phyloP scores from a whole-genome alignment of 1,140 invertebrate genomes.

The Pinna nobilis region DNA sequence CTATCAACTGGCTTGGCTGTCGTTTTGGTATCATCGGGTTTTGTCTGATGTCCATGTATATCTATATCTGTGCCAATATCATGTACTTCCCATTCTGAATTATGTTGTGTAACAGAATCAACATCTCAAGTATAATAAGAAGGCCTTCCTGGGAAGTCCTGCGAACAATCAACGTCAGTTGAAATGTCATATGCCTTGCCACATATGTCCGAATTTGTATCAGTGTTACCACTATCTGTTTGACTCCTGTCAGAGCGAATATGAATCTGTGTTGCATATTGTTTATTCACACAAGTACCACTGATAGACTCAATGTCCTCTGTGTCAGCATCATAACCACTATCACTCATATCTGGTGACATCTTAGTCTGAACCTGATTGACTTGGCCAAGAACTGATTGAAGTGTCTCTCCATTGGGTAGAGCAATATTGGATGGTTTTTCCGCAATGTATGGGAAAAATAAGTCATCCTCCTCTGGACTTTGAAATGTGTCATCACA shows the following conservation, averaged over 20 bases:
- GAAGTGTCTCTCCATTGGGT: background rate
- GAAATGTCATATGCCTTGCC: background rate
- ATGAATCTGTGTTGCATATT: background rate
- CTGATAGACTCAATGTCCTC: background rate
- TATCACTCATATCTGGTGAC: background rate
- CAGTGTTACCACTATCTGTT: background rate
- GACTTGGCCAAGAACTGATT: background rate
- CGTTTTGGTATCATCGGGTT: background rate
- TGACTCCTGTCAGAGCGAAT: background rate
- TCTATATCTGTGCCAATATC: background rate
- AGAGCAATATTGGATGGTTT: background rate
- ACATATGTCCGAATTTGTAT: background rate
- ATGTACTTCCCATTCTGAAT: background rate
- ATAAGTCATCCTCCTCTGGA: background rate
- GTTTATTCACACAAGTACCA: background rate
- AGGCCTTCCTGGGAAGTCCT: background rate
- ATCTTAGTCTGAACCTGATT: background rate
- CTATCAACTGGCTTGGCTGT: background rate
- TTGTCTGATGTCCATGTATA: background rate
- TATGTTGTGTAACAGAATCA: background rate
- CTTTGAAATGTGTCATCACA: background rate
- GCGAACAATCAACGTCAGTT: background rate
- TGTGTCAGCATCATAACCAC: conserved; percentile 14
- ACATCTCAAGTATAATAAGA: background rate
- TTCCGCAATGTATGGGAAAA: conserved; percentile 12